Base-by-base conservation (phyloP, 2,888 invertebrate genomes). In the Nysson spinosus region DNA sequence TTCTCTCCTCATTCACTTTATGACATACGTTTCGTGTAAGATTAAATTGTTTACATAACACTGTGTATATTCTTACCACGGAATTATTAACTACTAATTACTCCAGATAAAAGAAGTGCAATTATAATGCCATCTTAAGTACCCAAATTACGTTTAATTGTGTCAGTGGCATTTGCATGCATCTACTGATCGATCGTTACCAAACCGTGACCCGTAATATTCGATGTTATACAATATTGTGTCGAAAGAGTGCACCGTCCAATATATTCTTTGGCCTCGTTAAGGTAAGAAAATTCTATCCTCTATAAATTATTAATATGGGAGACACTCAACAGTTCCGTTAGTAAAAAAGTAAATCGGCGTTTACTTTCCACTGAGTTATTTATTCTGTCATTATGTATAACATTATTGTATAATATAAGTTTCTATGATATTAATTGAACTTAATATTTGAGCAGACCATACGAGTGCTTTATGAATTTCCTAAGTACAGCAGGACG, bases 151-250 rank as follows among this genome's bases (percentile, higher is more conserved):
- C 17, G 22, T 39, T 56, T 66, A 63, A 63, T 63, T 47, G 51
- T 26, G 43, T 52, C 49, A 43, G 22, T 63, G 63, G 43, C 66
- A 66, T 66, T 66, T 63, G 57, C 63, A 63, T 57, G 51, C 14
- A 7, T 34, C 14, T 4, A 5, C 9, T 4, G 20, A 20, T 22
- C 32, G 22, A 46, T 7, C 32, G 16, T 46, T 6, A 11, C n/a
- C 47, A 34, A 34, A 34, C 4, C 16, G 3, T 6, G 4, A 12
- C 6, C 14, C 34, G 14, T 34, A 16, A 34, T 30, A 30, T n/a
- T 30, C 30, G 11, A n/a, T n/a, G 30, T 34, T 34, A 12, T 34
- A 4, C 14, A 34, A 34, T 34, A 34, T 34, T 14, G 4, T 6
- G 4, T 14, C 34, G 14, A 34, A 30, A 4, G 30, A 11, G 9